phyloP scores from a whole-genome alignment of 2,888 invertebrate genomes.

The Pandemis cinnamomeana region DNA sequence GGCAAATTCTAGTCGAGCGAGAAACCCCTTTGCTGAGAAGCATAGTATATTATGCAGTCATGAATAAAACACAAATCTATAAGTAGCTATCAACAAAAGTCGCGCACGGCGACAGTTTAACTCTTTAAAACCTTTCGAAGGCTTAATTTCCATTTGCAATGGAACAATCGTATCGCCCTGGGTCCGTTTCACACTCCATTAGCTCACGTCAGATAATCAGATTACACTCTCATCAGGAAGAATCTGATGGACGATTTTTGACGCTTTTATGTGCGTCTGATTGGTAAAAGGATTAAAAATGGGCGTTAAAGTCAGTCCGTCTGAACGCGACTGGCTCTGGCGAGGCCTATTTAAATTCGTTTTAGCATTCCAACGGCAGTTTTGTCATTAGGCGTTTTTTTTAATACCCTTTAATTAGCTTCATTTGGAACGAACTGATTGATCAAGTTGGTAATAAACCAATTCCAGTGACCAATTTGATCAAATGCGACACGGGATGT shows the following conservation, averaged over 20 bases:
- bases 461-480: too few relatives aligned
- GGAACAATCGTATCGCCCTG: slow-evolving; percentile 14
- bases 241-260: slow-evolving; percentile 29
- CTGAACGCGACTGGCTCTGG: not conserved
- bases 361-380: not conserved
- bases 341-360: too few relatives aligned
- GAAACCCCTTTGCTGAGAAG: too few relatives aligned
- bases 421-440: too few relatives aligned
- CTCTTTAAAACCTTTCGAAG: slow-evolving; percentile 15
- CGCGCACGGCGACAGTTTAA: not conserved
- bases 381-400: too few relatives aligned
- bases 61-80: not conserved
- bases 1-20: too few relatives aligned
- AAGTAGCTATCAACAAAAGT: not conserved
- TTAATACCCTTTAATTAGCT: too few relatives aligned
- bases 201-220: slow-evolving; percentile 31
- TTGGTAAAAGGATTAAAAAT: slow-evolving; percentile 27
- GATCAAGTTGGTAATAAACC: too few relatives aligned
- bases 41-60: too few relatives aligned
- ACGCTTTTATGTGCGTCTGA: slow-evolving; percentile 30
- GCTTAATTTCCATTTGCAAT: slow-evolving; percentile 19
- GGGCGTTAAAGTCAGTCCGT: not conserved
- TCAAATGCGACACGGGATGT: too few relatives aligned
- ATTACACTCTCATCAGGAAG: slow-evolving; percentile 31
- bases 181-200: slow-evolving; percentile 37